Evolutionary conservation across 2,888 invertebrate species (phyloP).

Genomic region (Nomada goodeniana): DNA sequence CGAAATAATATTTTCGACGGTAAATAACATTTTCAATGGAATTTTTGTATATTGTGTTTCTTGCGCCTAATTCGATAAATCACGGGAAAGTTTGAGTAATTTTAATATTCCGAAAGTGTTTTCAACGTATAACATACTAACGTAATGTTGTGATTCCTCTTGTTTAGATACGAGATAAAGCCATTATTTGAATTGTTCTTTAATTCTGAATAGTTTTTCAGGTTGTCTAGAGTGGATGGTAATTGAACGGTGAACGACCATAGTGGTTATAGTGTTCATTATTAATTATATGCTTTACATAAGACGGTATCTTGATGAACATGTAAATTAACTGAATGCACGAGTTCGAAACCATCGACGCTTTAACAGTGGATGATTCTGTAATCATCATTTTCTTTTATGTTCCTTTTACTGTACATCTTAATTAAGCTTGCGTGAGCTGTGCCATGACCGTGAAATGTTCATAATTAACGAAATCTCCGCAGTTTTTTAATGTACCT

Average conservation of each 20-base stretch:
- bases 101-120: too few species aligned
- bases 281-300: background rate
- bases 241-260: background rate
- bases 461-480: background rate
- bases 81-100: too few species aligned
- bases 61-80: too few species aligned
- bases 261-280: background rate
- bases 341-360: background rate
- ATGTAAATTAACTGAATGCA: constrained; percentile 1
- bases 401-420: background rate
- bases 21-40: too few species aligned
- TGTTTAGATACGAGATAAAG: background rate
- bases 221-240: background rate
- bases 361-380: background rate
- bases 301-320: background rate
- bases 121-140: too few species aligned
- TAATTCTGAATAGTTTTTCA: background rate
- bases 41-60: too few species aligned
- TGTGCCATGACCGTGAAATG: background rate
- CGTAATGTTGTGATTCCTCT: background rate
- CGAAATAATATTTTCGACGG: too few species aligned
- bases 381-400: background rate
- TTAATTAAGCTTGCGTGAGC: background rate
- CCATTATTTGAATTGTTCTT: background rate
- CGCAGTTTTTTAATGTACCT: background rate